These are phyloP conservation scores for Arizona elegans DNA, from an alignment of 2,113 vertebrate species.

Conservation along the genomic window DNA sequence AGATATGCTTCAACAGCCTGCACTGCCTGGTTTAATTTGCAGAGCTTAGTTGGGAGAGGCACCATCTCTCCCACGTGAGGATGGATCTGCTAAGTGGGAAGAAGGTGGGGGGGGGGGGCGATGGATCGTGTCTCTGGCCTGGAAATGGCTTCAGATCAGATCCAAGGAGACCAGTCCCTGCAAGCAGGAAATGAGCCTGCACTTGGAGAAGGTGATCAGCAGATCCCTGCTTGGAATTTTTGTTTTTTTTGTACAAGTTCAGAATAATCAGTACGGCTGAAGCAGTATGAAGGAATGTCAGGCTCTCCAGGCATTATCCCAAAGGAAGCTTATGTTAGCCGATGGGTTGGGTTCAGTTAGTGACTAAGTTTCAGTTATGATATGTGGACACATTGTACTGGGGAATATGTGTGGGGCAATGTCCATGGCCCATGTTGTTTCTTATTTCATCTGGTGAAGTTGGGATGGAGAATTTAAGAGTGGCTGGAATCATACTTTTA, in stretches of 20 bases:
- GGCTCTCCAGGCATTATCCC: background rate
- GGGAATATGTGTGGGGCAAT: too few species aligned
- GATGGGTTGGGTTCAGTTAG: background rate
- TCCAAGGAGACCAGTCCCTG: background rate
- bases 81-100: background rate
- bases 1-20: constrained; percentile 3
- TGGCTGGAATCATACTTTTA: background rate
- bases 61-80: background rate
- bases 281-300: too few species aligned
- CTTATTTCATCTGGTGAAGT: background rate
- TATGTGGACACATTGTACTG: background rate
- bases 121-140: background rate
- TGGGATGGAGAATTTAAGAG: background rate
- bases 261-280: background rate
- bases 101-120: background rate
- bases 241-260: too few species aligned
- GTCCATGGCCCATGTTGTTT: background rate
- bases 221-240: background rate
- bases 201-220: background rate
- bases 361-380: background rate
- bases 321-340: background rate
- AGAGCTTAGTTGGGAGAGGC: constrained; percentile 8
- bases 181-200: background rate
- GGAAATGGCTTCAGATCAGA: background rate
- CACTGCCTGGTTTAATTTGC: background rate